phyloP scores from a whole-genome alignment of 2,797 vertebrate species.

The Mycteria americana region DNA sequence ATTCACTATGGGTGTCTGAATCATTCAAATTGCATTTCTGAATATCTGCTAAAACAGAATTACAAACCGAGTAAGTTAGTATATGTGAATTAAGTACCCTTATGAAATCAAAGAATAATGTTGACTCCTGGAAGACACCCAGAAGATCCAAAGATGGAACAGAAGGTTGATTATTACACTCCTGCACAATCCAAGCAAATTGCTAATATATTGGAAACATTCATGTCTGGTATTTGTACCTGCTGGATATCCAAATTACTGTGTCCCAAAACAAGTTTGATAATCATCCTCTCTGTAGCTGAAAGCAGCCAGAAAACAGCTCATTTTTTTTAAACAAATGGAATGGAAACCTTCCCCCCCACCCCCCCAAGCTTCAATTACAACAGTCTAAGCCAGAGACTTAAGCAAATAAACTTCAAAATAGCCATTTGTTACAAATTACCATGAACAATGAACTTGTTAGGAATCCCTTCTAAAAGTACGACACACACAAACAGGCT shows the following conservation, averaged over 20 bases:
- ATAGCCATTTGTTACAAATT: constrained; percentile 59
- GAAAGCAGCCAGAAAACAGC: constrained; percentile 48
- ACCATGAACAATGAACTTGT: constrained; percentile 41
- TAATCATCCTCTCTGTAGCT: constrained; percentile 14
- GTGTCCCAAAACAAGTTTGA: constrained; percentile 25
- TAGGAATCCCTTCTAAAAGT: constrained; percentile 62
- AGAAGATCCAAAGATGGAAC: constrained; percentile 33
- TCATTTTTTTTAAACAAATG: constrained; percentile 5
- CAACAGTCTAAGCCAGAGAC: constrained; percentile 58
- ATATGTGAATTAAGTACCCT: constrained; percentile 1
- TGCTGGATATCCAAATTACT: constrained; percentile 23
- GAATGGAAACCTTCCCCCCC: neutral
- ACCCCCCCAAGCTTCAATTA: constrained; percentile 25
- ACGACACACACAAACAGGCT: constrained; percentile 78
- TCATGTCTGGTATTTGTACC: constrained; percentile 23
- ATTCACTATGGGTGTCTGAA: constrained; percentile 28
- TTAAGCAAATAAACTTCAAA: constrained; percentile 52
- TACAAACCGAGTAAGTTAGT: neutral
- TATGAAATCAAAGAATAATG: constrained; percentile 22
- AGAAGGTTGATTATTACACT: constrained; percentile 30
- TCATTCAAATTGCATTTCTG: neutral
- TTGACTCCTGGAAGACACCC: constrained; percentile 34
- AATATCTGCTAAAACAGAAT: constrained; percentile 14
- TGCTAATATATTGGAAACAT: constrained; percentile 10
- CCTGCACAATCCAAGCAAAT: neutral